Conservation (phyloP, 2,113 vertebrate genomes). For the Hyla sarda region DNA sequence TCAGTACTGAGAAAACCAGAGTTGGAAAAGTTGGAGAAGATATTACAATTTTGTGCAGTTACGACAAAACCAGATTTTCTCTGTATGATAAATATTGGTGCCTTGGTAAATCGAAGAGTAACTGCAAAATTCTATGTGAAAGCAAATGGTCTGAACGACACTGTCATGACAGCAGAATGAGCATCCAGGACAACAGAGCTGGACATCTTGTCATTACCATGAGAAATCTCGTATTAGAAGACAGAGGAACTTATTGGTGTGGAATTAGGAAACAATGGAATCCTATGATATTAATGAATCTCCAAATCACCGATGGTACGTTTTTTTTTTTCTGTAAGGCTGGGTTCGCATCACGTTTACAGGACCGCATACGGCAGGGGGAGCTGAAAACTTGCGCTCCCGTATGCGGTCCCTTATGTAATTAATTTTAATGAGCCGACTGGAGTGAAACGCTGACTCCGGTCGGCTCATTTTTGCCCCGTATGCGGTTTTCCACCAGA, state of each 20-base stretch:
- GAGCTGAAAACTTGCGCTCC: no score
- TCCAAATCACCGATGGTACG: constrained; percentile 70
- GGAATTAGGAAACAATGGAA: constrained; percentile 70
- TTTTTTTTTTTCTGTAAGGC: no score
- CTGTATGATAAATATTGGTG: constrained; percentile 77
- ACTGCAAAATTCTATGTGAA: constrained; percentile 71
- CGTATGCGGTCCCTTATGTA: no score
- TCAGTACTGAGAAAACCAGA: constrained; percentile 43
- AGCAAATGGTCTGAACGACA: constrained; percentile 48
- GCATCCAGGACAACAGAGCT: constrained; percentile 43
- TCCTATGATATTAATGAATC: constrained; percentile 67
- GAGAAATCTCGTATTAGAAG: constrained; percentile 62
- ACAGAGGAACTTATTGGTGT: constrained; percentile 73
- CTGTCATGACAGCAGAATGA: not conserved
- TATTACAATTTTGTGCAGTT: constrained; percentile 66
- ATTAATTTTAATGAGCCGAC: no score
- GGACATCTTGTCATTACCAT: constrained; percentile 64
- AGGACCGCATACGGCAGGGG: no score
- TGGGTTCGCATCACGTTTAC: no score
- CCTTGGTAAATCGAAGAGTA: constrained; percentile 60
- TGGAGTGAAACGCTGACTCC: no score
- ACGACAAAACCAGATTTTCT: constrained; percentile 13
- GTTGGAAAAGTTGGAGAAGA: constrained; percentile 61
- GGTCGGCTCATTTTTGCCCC: no score
- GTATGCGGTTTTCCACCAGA: no score